Evolutionary conservation across 2,888 invertebrate species (phyloP).

Genomic region (Leptogaster cylindrica): DNA sequence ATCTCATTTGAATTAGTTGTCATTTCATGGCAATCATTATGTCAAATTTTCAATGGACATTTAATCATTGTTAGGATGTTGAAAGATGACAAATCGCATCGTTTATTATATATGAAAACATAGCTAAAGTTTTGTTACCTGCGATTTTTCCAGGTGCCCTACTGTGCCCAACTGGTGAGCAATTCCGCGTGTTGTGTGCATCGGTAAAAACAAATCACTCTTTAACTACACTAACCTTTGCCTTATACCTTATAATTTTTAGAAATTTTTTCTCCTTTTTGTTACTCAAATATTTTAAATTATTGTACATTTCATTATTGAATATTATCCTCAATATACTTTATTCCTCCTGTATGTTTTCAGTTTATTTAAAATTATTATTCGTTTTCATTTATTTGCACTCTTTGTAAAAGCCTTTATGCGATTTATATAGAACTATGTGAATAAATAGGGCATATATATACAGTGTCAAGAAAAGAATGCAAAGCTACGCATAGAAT

Average conservation of each 20-base stretch:
- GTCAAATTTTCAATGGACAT: conserved; percentile 11
- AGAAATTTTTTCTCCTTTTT: conserved; percentile 11
- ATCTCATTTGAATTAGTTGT: neutral
- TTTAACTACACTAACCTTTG: conserved; percentile 55
- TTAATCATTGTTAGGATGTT: neutral
- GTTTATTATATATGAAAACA: conserved; percentile 41
- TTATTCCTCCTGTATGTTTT: conserved; percentile 6
- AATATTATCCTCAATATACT: neutral
- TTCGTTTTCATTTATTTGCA: conserved; percentile 19
- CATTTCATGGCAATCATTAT: too few species aligned
- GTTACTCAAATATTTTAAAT: conserved; percentile 19
- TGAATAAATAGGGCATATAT: neutral
- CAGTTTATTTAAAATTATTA: neutral
- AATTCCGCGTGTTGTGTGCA: conserved; percentile 94
- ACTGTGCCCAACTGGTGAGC: conserved; percentile 94
- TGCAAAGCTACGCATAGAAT: conserved; percentile 9
- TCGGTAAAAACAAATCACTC: conserved; percentile 87
- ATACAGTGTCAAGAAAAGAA: conserved; percentile 3
- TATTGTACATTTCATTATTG: neutral
- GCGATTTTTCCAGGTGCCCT: conserved; percentile 75
- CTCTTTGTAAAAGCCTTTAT: conserved; percentile 18
- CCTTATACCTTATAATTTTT: conserved; percentile 33
- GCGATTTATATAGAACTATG: conserved; percentile 14
- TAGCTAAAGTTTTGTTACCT: conserved; percentile 46
- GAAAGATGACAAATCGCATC: neutral